Percentiles rank a stretch among this genome's conserved stretches.
Evolutionary conservation across 2,797 vertebrate species (phyloP).

Genomic region (Trichosurus vulpecula): DNA sequence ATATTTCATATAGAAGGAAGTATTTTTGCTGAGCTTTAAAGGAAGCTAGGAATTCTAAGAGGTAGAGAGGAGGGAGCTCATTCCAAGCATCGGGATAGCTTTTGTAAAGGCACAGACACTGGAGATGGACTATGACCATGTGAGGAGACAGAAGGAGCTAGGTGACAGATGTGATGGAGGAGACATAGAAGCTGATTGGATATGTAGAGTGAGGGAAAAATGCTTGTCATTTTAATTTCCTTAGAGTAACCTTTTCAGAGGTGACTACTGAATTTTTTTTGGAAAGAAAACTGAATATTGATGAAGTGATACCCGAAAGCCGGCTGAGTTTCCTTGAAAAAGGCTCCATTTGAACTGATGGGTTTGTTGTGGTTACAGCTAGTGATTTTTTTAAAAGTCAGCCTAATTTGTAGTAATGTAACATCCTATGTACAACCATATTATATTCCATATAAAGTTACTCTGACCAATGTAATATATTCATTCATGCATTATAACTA

Average conservation of each 20-base stretch:
- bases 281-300: constrained; percentile 35
- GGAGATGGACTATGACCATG: no score
- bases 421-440: not conserved
- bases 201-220: not conserved
- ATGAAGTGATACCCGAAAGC: constrained; percentile 40
- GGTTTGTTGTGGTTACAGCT: not conserved
- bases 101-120: no score
- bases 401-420: constrained; percentile 3
- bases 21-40: no score
- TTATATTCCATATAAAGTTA: not conserved
- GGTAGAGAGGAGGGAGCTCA: no score
- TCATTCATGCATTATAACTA: not conserved
- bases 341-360: constrained; percentile 37
- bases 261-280: not conserved
- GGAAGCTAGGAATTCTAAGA: no score
- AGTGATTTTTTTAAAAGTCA: not conserved
- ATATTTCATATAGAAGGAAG: no score
- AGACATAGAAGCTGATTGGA: not conserved
- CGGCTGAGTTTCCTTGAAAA: constrained; percentile 28
- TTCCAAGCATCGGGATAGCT: no score
- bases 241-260: not conserved
- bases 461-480: not conserved
- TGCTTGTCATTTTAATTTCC: not conserved
- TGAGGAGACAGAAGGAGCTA: no score
- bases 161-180: no score